phyloP scores from a whole-genome alignment of 1,140 invertebrate genomes.

The Ooceraea biroi region DNA sequence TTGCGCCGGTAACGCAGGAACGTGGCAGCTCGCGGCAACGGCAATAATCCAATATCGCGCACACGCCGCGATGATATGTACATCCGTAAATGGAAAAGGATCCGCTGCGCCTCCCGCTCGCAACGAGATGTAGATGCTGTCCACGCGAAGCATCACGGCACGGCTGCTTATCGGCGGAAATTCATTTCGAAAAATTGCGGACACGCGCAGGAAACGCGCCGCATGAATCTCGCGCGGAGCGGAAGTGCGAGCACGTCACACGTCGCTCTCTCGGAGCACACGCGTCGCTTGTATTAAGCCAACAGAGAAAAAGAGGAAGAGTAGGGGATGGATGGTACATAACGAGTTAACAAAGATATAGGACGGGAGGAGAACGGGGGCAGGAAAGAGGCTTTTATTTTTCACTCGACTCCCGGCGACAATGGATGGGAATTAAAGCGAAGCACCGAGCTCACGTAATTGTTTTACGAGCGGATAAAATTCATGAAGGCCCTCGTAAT shows the following conservation, averaged over 20 bases:
- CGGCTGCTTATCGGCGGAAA: background rate
- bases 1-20: slow-evolving; percentile 34
- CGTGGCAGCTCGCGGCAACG: slow-evolving; percentile 15
- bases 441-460: slow-evolving; percentile 67
- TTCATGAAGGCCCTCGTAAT: slow-evolving; percentile 58
- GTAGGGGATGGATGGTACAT: too few relatives aligned
- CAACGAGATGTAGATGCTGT: background rate
- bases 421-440: slow-evolving; percentile 73
- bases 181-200: slow-evolving; percentile 36
- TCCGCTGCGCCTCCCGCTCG: slow-evolving; percentile 9
- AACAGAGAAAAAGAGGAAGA: background rate
- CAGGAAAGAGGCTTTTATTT: slow-evolving; percentile 69
- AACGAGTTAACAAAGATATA: slow-evolving; percentile 73
- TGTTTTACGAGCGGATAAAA: slow-evolving; percentile 75
- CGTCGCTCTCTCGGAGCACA: background rate
- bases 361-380: slow-evolving; percentile 49
- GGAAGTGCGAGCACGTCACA: background rate
- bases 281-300: slow-evolving; percentile 27
- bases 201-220: too few relatives aligned
- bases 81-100: background rate
- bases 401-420: slow-evolving; percentile 64
- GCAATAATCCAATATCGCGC: slow-evolving; percentile 50
- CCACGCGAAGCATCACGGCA: slow-evolving; percentile 22
- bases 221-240: too few relatives aligned
- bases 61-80: slow-evolving; percentile 22